Evolutionary conservation across 1,140 invertebrate species (phyloP), one percentile per base, ranked within the genome.

Genomic region (Dendrolimus kikuchii): DNA sequence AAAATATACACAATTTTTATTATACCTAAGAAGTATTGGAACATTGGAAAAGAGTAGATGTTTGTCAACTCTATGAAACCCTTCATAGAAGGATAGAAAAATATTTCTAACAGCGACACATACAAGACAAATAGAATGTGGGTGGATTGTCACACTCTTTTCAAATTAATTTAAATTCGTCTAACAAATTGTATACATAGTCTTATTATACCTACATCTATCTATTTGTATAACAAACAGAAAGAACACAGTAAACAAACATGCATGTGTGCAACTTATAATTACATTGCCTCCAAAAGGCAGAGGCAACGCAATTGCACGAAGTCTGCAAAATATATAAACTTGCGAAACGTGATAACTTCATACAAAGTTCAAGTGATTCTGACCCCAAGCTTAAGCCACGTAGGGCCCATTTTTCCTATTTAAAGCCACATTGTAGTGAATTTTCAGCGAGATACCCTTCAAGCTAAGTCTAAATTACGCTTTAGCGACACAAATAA

Each of bases 401-500:
- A 5, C 6, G 43, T 59, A 74, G 58, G 61, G 74, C 58, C 53
- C 46, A 59, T 53, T 71, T 71, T 62, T 49, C 38, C n/a, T 10
- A 10, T 44, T 42, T 41, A 23, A 40, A 53, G 44, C 23, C 23
- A 37, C 38, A 37, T 44, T 52, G 56, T 61, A 55, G 57, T 42
- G 53, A 56, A 68, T 64, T 71, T 74, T 59, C 60, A 71, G 61
- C 53, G 55, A 64, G 65, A 66, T 67, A 71, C 67, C 46, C 64
- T 76, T 71, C 56, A 70, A 68, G 66, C 65, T 63, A 60, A 62
- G 59, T 71, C 66, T 71, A 68, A 77, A 79, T 73, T 71, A 69
- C 66, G 70, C 59, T 66, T 61, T 64, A 68, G 64, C 53, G 59
- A 60, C 69, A 71, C 66, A 74, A 75, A 78, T 78, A 78, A 75